These are phyloP conservation scores for Lutjanus campechanus DNA, from an alignment of 2,797 vertebrate genomes.

Conservation along the genomic window DNA sequence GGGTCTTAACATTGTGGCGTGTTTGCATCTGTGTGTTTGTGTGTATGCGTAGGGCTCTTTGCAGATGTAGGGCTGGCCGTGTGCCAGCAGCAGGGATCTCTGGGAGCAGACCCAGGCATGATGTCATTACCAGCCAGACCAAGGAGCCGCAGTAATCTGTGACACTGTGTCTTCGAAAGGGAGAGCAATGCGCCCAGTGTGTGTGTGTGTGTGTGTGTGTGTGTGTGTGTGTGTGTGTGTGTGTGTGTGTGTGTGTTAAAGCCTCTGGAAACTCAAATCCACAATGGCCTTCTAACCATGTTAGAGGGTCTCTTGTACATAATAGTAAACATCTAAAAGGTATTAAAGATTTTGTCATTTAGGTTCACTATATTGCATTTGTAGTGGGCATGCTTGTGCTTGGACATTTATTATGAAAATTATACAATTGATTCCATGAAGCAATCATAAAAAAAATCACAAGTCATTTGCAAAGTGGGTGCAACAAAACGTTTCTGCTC, in stretches of 20 bases:
- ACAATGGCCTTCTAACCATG: too few relatives aligned
- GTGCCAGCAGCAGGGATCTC: slow-evolving; percentile 65
- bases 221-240: slow-evolving; percentile 29
- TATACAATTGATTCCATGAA: too few relatives aligned
- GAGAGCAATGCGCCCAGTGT: slow-evolving; percentile 29
- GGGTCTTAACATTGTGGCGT: slow-evolving; percentile 19
- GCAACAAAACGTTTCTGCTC: too few relatives aligned
- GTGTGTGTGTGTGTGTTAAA: slow-evolving; percentile 22
- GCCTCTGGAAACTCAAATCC: too few relatives aligned
- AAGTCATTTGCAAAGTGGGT: too few relatives aligned
- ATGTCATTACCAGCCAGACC: slow-evolving; percentile 75
- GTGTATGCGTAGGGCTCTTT: slow-evolving; percentile 11
- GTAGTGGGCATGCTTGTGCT: too few relatives aligned
- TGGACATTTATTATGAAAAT: too few relatives aligned
- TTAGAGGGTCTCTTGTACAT: too few relatives aligned
- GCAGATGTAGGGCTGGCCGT: slow-evolving; percentile 62
- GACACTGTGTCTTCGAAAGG: slow-evolving; percentile 62
- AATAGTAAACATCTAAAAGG: too few relatives aligned
- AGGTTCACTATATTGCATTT: too few relatives aligned
- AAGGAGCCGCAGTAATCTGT: slow-evolving; percentile 66
- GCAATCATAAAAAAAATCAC: too few relatives aligned
- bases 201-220: slow-evolving; percentile 29
- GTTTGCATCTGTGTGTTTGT: background rate
- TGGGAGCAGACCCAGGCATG: slow-evolving; percentile 68
- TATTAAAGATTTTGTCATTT: too few relatives aligned